phyloP scores from a whole-genome alignment of 2,888 invertebrate genomes.

The Zygothrica quintamaculata region DNA sequence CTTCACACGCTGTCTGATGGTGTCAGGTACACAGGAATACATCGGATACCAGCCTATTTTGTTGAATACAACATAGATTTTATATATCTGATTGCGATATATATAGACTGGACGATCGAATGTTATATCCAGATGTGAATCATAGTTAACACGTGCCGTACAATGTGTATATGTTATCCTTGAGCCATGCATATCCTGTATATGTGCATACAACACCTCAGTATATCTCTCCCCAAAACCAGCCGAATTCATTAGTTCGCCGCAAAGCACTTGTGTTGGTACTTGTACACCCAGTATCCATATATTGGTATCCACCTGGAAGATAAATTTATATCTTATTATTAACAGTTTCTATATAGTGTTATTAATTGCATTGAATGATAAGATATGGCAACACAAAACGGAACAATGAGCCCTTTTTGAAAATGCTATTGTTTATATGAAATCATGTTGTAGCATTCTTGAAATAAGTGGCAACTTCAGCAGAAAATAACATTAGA shows the following conservation, averaged over 20 bases:
- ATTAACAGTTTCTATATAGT: too few species aligned
- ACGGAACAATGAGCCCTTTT: too few species aligned
- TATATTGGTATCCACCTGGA: conserved; percentile 90
- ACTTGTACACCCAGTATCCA: conserved; percentile 88
- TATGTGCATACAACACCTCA: conserved; percentile 92
- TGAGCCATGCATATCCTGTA: conserved; percentile 91
- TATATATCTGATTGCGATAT: conserved; percentile 89
- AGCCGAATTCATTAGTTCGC: conserved; percentile 83
- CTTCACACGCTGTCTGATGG: conserved; percentile 89
- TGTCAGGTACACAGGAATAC: conserved; percentile 89
- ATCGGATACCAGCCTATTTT: conserved; percentile 93
- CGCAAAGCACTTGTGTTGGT: conserved; percentile 88
- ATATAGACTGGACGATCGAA: conserved; percentile 93
- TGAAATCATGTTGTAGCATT: too few species aligned
- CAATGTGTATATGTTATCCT: conserved; percentile 93
- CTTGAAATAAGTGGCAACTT: too few species aligned
- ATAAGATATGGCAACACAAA: too few species aligned
- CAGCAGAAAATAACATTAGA: too few species aligned
- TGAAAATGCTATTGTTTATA: too few species aligned
- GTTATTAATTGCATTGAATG: too few species aligned
- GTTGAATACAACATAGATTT: conserved; percentile 92
- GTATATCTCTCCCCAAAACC: conserved; percentile 86
- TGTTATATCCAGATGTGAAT: conserved; percentile 90
- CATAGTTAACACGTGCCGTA: conserved; percentile 90
- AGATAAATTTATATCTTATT: too few species aligned